phyloP scores from a whole-genome alignment of 2,797 vertebrate genomes.

The Macropodus opercularis region DNA sequence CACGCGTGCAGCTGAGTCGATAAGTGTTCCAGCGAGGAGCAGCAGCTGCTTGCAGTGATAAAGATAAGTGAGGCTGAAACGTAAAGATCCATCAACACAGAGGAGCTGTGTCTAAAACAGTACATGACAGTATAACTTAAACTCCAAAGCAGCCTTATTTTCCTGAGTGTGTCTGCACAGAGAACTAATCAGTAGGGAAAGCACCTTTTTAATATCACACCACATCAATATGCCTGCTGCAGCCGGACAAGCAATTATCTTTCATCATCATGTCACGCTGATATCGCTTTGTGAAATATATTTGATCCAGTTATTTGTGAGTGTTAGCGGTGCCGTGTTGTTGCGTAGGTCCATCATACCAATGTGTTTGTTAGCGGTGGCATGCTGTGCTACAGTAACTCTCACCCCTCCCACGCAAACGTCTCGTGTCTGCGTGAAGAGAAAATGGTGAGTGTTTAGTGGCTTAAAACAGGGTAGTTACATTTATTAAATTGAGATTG shows the following conservation, averaged over 20 bases:
- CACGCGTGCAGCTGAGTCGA: background rate
- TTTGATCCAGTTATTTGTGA: conserved; percentile 22
- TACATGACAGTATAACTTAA: background rate
- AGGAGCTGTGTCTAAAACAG: too few species aligned
- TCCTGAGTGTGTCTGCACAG: conserved; percentile 3
- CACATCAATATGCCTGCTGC: conserved; percentile 1
- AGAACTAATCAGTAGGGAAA: conserved; percentile 24
- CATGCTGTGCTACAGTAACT: conserved; percentile 51
- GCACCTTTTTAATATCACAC: background rate
- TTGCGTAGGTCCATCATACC: conserved; percentile 53
- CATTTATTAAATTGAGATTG: background rate
- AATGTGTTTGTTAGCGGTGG: conserved; percentile 51
- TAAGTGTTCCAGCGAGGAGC: background rate
- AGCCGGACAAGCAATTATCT: conserved; percentile 24
- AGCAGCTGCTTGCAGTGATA: background rate
- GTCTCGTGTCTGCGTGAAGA: conserved; percentile 33
- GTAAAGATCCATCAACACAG: too few species aligned
- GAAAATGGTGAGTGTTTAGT: conserved; percentile 22
- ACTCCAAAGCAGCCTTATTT: too few species aligned
- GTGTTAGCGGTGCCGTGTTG: conserved; percentile 28
- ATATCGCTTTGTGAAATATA: conserved; percentile 22
- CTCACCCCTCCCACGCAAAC: conserved; percentile 43
- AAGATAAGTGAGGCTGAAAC: background rate
- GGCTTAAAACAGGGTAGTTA: conserved; percentile 14
- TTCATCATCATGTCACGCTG: conserved; percentile 20